Conservation (phyloP, 37 sponge, comb jelly and placozoan genomes). For the Spongilla lacustris region DNA sequence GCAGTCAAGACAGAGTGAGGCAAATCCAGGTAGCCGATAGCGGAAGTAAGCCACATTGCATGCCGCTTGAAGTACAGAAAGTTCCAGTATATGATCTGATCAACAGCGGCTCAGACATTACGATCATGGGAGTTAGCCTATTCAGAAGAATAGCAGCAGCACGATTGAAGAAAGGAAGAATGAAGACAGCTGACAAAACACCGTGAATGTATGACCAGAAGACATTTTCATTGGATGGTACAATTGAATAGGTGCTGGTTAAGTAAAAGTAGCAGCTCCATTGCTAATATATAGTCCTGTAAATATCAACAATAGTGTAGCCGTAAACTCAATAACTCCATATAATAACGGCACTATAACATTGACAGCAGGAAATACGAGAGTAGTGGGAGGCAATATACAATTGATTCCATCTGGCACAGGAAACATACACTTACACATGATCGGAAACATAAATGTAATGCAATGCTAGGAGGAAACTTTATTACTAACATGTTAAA, state of each 20-base stretch:
- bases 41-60: slow-evolving; percentile 16
- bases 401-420: no score
- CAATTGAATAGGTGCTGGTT: background rate
- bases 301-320: no score
- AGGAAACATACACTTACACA: no score
- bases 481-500: no score
- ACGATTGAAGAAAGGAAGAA: background rate
- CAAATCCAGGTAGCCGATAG: slow-evolving; percentile 1
- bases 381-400: no score
- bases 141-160: slow-evolving; percentile 4
- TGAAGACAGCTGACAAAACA: background rate
- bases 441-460: no score
- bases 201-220: slow-evolving; percentile 8
- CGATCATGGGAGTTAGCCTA: slow-evolving; percentile 18
- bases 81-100: slow-evolving; percentile 18
- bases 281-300: no score
- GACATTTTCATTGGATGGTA: slow-evolving; percentile 10
- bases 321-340: no score
- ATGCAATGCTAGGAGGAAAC: no score
- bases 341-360: no score
- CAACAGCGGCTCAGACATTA: slow-evolving; percentile 10
- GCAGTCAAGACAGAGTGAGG: background rate
- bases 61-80: background rate
- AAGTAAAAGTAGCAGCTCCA: no score
- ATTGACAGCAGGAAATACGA: no score